Evolutionary conservation across 2,797 vertebrate genomes (phyloP).

Genomic region (Falco naumanni): DNA sequence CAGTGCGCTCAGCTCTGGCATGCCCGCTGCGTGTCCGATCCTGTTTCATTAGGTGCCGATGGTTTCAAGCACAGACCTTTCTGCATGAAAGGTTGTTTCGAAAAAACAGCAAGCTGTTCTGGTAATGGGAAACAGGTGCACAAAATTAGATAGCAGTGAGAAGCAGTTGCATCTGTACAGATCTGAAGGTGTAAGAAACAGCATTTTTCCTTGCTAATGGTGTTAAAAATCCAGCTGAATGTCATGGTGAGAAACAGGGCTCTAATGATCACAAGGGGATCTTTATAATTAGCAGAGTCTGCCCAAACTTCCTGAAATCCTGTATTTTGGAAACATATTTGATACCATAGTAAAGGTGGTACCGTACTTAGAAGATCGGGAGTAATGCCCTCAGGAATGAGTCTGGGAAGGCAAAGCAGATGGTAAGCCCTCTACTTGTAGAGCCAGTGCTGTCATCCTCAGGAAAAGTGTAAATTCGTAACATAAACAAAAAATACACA

Average conservation of each 20-base stretch:
- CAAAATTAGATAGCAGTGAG: neutral
- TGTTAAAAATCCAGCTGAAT: neutral
- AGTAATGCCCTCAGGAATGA: neutral
- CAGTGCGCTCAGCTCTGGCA: rapidly evolving
- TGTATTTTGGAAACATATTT: neutral
- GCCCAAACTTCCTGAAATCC: neutral
- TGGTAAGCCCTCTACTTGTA: neutral
- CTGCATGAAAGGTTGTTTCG: neutral
- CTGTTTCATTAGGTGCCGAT: neutral
- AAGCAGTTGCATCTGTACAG: neutral
- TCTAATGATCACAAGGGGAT: neutral
- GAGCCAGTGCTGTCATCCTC: neutral
- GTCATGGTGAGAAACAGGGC: neutral
- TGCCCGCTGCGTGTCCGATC: neutral
- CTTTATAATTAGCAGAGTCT: neutral
- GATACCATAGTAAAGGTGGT: neutral
- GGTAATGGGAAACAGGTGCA: conserved; percentile 30
- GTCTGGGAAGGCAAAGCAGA: neutral
- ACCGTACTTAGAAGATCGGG: neutral
- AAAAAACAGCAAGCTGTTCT: neutral
- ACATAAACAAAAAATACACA: neutral
- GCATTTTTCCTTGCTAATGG: neutral
- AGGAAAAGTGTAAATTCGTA: neutral
- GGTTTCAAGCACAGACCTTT: neutral
- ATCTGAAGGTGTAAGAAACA: neutral